Conservation (phyloP, 2,113 vertebrate genomes). For the Zootoca vivipara region DNA sequence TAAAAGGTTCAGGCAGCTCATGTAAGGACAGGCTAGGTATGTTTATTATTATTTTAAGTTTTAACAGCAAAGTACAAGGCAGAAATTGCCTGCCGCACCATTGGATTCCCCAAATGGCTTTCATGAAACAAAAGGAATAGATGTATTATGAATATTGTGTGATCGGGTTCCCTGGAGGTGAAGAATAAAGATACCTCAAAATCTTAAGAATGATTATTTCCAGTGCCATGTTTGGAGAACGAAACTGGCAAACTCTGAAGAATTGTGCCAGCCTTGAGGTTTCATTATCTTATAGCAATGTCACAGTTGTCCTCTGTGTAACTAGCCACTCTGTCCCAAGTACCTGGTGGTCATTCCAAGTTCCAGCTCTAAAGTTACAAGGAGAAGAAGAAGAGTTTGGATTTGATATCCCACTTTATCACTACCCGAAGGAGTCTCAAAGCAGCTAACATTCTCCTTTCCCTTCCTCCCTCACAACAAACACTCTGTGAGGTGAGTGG, state of each 20-base stretch:
- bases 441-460: no score
- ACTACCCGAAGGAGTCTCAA: no score
- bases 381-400: no score
- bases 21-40: not conserved
- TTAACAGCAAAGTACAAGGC: slow-evolving; percentile 32
- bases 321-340: no score
- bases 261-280: not conserved
- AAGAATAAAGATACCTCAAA: slow-evolving; percentile 1
- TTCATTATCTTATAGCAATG: not conserved
- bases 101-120: slow-evolving; percentile 32
- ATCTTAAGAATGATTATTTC: not conserved
- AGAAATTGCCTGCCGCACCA: slow-evolving; percentile 35
- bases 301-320: not conserved
- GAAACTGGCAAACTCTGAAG: not conserved
- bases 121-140: slow-evolving; percentile 27
- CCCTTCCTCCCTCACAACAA: no score
- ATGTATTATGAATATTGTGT: slow-evolving; percentile 28
- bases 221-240: not conserved
- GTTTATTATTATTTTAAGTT: slow-evolving; percentile 34
- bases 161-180: slow-evolving; percentile 32
- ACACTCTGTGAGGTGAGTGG: no score
- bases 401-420: no score
- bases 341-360: no score
- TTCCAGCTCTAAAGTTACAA: no score
- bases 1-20: slow-evolving; percentile 18